Evolutionary conservation across 2,888 invertebrate genomes (phyloP).

Genomic region (Hylaea fasciaria): DNA sequence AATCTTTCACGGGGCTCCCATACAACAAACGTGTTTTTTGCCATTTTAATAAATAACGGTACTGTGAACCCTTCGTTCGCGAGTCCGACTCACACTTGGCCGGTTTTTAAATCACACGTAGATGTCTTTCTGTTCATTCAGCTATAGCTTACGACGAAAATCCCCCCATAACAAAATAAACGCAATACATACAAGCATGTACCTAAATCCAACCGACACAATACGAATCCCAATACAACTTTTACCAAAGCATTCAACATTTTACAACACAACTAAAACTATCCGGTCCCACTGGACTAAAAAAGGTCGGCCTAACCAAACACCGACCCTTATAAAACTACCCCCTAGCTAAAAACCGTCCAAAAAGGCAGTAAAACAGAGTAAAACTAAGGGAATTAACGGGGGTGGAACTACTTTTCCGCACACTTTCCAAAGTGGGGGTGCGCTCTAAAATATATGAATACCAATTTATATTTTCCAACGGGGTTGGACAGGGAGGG

Average conservation of each 20-base stretch:
- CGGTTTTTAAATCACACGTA: too few relatives aligned
- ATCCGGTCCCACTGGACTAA: conserved; percentile 72
- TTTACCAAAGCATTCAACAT: conserved; percentile 69
- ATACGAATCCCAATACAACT: conserved; percentile 54
- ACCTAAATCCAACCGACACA: conserved; percentile 37
- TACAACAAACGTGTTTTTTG: too few relatives aligned
- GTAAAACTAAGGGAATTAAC: conserved; percentile 85
- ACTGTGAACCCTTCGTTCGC: too few relatives aligned
- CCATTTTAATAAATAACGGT: too few relatives aligned
- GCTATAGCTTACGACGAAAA: too few relatives aligned
- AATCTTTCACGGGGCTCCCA: too few relatives aligned
- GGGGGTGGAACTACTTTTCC: conserved; percentile 80
- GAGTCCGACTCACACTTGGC: too few relatives aligned
- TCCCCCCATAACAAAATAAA: too few relatives aligned
- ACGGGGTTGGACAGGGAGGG: conserved; percentile 56
- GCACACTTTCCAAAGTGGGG: conserved; percentile 73
- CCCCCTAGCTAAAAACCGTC: conserved; percentile 73
- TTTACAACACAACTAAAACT: conserved; percentile 76
- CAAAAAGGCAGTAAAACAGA: conserved; percentile 84
- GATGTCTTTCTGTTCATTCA: too few relatives aligned
- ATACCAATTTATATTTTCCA: conserved; percentile 83
- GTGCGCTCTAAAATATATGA: conserved; percentile 76
- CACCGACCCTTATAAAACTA: conserved; percentile 82
- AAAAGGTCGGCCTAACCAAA: conserved; percentile 84
- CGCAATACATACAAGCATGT: conserved; percentile 1